Evolutionary conservation across 2,888 invertebrate species (phyloP).

Genomic region (Blastobasis lacticolella): DNA sequence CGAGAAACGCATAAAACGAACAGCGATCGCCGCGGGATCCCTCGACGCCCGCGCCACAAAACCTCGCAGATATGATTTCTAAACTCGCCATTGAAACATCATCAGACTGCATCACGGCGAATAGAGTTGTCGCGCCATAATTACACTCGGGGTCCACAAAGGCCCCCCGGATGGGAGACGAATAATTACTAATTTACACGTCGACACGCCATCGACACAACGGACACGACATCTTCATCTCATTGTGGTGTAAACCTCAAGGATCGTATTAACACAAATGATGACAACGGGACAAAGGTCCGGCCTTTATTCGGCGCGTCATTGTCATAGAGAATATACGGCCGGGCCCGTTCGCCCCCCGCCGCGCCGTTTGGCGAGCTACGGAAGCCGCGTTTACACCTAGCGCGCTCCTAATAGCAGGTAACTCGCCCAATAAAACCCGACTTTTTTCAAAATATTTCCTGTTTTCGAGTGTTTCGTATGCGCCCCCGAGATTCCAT

Average conservation of each 20-base stretch:
- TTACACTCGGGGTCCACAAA: conserved; percentile 48
- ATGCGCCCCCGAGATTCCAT: conserved; percentile 57
- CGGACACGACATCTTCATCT: conserved; percentile 60
- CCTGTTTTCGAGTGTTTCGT: conserved; percentile 64
- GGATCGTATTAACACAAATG: conserved; percentile 71
- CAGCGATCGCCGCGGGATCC: conserved; percentile 43
- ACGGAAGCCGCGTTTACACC: conserved; percentile 71
- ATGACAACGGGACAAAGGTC: conserved; percentile 65
- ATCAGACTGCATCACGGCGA: conserved; percentile 37
- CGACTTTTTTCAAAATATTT: conserved; percentile 64
- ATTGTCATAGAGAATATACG: conserved; percentile 71
- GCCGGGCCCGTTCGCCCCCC: conserved; percentile 49
- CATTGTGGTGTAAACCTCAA: conserved; percentile 71
- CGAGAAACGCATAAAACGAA: conserved; percentile 55
- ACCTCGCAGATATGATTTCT: conserved; percentile 41
- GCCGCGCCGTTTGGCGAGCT: conserved; percentile 57
- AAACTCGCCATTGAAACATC: conserved; percentile 28
- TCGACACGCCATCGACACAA: conserved; percentile 65
- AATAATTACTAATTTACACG: conserved; percentile 70
- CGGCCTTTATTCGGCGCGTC: conserved; percentile 51
- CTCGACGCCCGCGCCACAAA: conserved; percentile 41
- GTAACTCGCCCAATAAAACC: conserved; percentile 69
- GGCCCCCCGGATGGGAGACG: conserved; percentile 57
- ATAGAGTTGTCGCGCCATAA: conserved; percentile 44
- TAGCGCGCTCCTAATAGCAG: conserved; percentile 69